Evolutionary conservation across 2,888 invertebrate genomes (phyloP), one percentile per base, ranked within the genome.

Genomic region (Tenthredo notha): DNA sequence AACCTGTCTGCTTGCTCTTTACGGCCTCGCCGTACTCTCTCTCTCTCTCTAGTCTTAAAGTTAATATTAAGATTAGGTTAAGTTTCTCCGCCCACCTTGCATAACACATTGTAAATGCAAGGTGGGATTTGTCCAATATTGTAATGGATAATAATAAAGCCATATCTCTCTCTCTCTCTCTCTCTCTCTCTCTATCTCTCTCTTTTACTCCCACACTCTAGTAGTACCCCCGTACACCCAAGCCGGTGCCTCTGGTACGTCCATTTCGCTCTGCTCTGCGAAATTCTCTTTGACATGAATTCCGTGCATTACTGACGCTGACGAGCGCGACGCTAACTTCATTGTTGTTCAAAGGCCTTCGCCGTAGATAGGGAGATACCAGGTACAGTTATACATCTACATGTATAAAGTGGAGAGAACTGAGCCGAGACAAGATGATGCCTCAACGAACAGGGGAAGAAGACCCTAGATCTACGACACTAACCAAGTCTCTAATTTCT

Each of bases 281-380:
- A 89, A 91, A 91, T 90, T 91, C 89, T 90, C 91, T 92, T 92
- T 91, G 92, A 92, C 91, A 90, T 89, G 89, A 90, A 91, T 91
- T 90, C 89, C 90, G 88, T 89, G 89, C 90, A 92, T 92, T 92
- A 92, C 91, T 89, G 90, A 91, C 90, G 89, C 92, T 91, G 91
- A 92, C 90, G 91, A 91, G 90, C 90, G 89, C 89, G 89, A 90
- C 89, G 89, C 88, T 92, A 92, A 92, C 92, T 92, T 92, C 90
- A 91, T 92, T 92, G 91, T 92, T 92, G 91, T 91, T 92, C 92
- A 92, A 92, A 92, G 91, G 90, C 37, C 70, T 40, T 75, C 67
- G 21, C 29, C 37, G 43, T 50, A 61, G 78, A 75, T 43, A 65
- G 54, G 75, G 50, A 67, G 70, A 85, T 77, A 77, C 77, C 29